Base-by-base conservation (phyloP, 2,888 invertebrate species). In the Coecobrya sp. region DNA sequence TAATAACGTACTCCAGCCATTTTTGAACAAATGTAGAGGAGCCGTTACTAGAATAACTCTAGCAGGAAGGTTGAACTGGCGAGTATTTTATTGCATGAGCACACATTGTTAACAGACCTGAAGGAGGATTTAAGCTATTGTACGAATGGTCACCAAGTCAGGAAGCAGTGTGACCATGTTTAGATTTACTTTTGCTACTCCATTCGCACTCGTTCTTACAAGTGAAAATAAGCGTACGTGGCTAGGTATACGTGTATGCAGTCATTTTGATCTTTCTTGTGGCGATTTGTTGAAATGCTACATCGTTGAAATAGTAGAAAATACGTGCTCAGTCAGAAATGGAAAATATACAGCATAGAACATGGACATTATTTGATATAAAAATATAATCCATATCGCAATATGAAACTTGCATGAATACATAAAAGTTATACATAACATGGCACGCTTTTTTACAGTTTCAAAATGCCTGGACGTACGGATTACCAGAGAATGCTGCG, bases 281-380 rank as follows among this genome's bases (percentile, higher is more conserved):
- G 73, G 59, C 86, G 55, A 86, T 86, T 86, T 86, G 86, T 59
- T 76, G 59, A 86, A 86, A 76, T 76, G 49, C 25, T 76, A n/a
- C 70, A 19, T 73, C 76, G 45, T 76, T 76, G 76, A 25, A 49
- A 76, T 73, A 13, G 45, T 22, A 49, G 76, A 49, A 76, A 76
- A 49, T 76, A 76, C 76, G 76, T 76, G 76, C 76, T 76, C 76
- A 49, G 45, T 76, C 25, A 25, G 25, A 49, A 76, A 76, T 25
- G 45, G 49, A 45, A 45, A 76, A 49, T 25, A 45, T 76, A 42
- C 4, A 65, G 36, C 4, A 65, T 19, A 45, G 7, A 19, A n/a
- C 70, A 49, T 45, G 10, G 10, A 30, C 4, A 76, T 76, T 76
- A 76, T 49, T 42, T 8, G 42, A 73, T 42, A 42, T 42, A 19